Evolutionary conservation across 30 jellyfish, hydroid and myxozoan genomes (phyloP).

Genomic region (Morbakka virulenta): DNA sequence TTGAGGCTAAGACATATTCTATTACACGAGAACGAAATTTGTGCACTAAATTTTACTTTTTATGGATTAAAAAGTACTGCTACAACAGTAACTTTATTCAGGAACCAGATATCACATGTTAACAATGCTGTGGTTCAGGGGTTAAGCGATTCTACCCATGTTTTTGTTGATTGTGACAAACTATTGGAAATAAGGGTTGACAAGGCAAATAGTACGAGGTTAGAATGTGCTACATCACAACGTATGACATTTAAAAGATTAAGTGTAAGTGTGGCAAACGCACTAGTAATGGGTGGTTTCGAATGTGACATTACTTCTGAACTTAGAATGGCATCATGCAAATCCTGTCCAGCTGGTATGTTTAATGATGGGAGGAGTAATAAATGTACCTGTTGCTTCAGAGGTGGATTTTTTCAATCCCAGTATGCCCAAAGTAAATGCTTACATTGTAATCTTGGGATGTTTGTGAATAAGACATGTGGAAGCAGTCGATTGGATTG

Average conservation of each 20-base stretch:
- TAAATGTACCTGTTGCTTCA: neutral
- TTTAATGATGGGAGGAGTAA: neutral
- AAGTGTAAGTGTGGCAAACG: neutral
- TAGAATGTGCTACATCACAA: neutral
- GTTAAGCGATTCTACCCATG: neutral
- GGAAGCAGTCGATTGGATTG: conserved; percentile 30
- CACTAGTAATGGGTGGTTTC: neutral
- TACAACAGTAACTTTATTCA: neutral
- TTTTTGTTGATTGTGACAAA: neutral
- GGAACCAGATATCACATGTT: neutral
- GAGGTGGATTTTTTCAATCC: neutral
- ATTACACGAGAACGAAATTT: neutral
- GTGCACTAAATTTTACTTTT: neutral
- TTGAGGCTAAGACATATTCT: neutral
- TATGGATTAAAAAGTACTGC: neutral
- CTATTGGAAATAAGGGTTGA: neutral
- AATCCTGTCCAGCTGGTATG: neutral
- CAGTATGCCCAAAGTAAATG: neutral
- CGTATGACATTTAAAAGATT: neutral
- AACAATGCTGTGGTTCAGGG: neutral
- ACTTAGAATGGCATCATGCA: neutral
- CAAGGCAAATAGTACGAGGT: neutral
- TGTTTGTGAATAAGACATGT: neutral
- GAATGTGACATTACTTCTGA: neutral
- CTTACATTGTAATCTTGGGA: neutral